Evolutionary conservation across 1,140 invertebrate species (phyloP), one percentile per base, ranked within the genome.

Genomic region (Nephotettix cincticeps): DNA sequence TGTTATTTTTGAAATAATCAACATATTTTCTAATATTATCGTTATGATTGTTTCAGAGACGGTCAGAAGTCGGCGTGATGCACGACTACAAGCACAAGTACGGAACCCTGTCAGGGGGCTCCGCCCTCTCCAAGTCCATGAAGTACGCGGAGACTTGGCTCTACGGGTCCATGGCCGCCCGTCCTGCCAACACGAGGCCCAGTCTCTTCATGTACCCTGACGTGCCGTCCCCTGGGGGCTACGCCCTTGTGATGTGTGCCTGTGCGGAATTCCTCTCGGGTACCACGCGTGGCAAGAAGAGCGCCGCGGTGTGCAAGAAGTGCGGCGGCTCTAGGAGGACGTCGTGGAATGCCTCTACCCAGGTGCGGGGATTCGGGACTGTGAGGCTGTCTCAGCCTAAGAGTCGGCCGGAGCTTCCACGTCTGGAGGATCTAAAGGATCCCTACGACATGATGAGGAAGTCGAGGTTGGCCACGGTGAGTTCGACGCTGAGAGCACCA

Each of bases 141-240:
- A 89, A 91, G 73, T 93, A 92, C 81, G 89, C 89, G 0, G 91
- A 93, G 73, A 89, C 90, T 30, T 93, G 91, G 91, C 84, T 93
- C 0, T 93, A 93, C 75, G 90, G 91, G 69, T 90, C 90, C 1
- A 87, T 91, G 0, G 86, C 67, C 77, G 78, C 28, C 68, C 17
- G 75, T 75, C 25, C 78, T 61, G 23, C 74, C 74, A 76, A 68
- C 3, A 43, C 28, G 3, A 14, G 56, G 32, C 58, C 71, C 30
- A 64, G 71, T 56, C 17, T 69, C 47, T 68, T 61, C 27, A 56
- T 65, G 36, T 64, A 51, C 23, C 73, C 61, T 17, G n/a, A 64
- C 61, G 11, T 56, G 80, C 25, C 76, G 83, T 73, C 80, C 81
- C 23, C 81, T 80, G 77, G 84, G 79, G 80, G 88, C 77, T 77